phyloP scores from a whole-genome alignment of 2,888 invertebrate genomes.

The Ommatoiulus sabulosus region DNA sequence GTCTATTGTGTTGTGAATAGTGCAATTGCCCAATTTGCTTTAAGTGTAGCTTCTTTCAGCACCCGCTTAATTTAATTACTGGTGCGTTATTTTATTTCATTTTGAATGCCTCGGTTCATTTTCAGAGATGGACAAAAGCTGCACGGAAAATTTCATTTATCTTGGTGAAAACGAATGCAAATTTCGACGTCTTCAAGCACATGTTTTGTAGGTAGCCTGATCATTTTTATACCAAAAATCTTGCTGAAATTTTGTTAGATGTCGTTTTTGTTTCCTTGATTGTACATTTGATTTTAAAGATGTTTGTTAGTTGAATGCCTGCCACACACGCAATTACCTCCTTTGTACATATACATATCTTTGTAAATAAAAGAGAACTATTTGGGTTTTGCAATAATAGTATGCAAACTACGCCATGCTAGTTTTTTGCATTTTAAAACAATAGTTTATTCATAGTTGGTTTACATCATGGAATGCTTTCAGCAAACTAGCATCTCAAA shows the following conservation, averaged over 20 bases:
- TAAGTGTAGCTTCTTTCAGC: not conserved
- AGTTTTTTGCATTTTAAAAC: not conserved
- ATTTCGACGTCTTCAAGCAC: constrained; percentile 31
- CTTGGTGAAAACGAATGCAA: constrained; percentile 56
- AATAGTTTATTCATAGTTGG: not conserved
- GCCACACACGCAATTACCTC: constrained; percentile 48
- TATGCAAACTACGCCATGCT: not conserved
- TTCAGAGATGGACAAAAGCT: constrained; percentile 57
- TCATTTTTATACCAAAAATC: constrained; percentile 30
- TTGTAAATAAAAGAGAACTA: constrained; percentile 48
- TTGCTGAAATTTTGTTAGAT: constrained; percentile 19
- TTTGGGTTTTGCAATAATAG: constrained; percentile 45
- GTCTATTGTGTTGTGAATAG: constrained; percentile 16
- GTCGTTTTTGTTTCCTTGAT: constrained; percentile 49
- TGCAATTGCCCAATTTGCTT: not conserved
- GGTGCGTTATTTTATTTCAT: not conserved
- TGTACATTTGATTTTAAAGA: constrained; percentile 16
- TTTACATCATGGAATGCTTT: constrained; percentile 5
- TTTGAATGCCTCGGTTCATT: constrained; percentile 51
- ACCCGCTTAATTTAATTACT: not conserved
- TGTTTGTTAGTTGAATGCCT: constrained; percentile 44
- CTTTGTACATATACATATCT: constrained; percentile 48
- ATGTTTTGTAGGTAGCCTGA: constrained; percentile 15
- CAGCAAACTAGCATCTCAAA: not conserved
- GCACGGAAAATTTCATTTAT: constrained; percentile 58